These are phyloP conservation scores for Leucoma salicis DNA, from an alignment of 2,888 invertebrate genomes.

Conservation along the genomic window DNA sequence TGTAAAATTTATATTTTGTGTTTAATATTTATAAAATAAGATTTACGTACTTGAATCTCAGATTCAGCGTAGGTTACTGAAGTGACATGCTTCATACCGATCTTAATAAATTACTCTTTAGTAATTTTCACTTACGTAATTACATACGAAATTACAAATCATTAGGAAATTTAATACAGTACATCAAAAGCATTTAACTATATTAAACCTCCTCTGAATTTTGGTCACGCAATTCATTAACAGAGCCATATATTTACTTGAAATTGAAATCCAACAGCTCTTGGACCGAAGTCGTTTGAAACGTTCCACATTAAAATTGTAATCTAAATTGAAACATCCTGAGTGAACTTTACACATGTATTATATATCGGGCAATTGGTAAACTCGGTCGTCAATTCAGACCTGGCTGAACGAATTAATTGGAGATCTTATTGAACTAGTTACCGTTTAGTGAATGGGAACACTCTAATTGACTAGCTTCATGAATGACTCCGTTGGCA, in stretches of 20 bases:
- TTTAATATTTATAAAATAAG: neutral
- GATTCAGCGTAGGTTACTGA: neutral
- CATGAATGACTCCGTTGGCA: slow-evolving; percentile 24
- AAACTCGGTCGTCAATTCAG: slow-evolving; percentile 31
- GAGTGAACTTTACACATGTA: slow-evolving; percentile 20
- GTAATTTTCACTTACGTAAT: neutral
- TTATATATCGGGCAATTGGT: neutral
- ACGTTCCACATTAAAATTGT: slow-evolving; percentile 25
- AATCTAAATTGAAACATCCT: slow-evolving; percentile 35
- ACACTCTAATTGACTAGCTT: slow-evolving; percentile 29
- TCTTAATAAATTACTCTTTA: neutral
- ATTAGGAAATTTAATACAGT: neutral
- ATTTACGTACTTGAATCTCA: neutral
- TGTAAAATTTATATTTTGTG: too few relatives aligned
- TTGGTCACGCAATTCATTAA: slow-evolving; percentile 9
- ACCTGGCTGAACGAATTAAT: slow-evolving; percentile 32
- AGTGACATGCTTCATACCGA: neutral
- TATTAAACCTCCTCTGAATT: slow-evolving; percentile 1
- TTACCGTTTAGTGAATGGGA: slow-evolving; percentile 32
- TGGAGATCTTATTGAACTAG: slow-evolving; percentile 38
- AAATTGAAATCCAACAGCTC: slow-evolving; percentile 11
- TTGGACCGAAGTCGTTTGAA: slow-evolving; percentile 13
- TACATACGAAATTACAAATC: neutral
- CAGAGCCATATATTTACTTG: slow-evolving; percentile 11
- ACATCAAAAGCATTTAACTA: slow-evolving; percentile 4